These are phyloP conservation scores for Bombus soroeensis DNA, from an alignment of 1,140 invertebrate genomes.

Conservation along the genomic window DNA sequence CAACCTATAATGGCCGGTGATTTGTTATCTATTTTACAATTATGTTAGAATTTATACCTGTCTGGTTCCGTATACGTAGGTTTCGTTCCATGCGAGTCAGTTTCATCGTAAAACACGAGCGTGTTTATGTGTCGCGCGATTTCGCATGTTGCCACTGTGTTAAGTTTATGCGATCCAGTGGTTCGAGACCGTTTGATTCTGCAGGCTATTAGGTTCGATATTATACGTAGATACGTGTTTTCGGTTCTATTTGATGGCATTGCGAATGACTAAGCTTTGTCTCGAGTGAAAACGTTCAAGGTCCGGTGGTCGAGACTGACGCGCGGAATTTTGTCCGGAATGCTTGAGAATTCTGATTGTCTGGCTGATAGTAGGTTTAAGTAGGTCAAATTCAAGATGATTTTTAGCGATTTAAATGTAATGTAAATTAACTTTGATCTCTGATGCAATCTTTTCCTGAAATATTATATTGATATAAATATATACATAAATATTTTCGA, in stretches of 20 bases:
- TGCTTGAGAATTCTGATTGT: neutral
- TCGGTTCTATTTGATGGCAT: neutral
- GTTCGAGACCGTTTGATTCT: neutral
- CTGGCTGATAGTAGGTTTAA: neutral
- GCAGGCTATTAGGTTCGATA: neutral
- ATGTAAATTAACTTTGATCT: neutral
- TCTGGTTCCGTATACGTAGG: neutral
- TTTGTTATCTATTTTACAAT: conserved; percentile 48
- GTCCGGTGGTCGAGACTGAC: neutral
- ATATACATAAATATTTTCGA: too few species aligned
- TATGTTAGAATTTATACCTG: conserved; percentile 48
- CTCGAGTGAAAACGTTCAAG: neutral
- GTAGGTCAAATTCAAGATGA: neutral
- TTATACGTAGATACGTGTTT: neutral
- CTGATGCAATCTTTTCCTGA: neutral
- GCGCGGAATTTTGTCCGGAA: neutral
- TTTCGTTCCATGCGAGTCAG: conserved; percentile 14
- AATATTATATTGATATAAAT: neutral
- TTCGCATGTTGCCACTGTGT: neutral
- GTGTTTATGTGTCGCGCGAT: neutral
- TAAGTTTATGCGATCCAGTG: neutral
- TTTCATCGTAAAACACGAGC: conserved; percentile 13
- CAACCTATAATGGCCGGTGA: conserved; percentile 28
- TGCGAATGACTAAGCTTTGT: neutral
- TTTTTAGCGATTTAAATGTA: neutral